Conservation (phyloP, 2,113 vertebrate species). For the Tapirus terrestris region DNA sequence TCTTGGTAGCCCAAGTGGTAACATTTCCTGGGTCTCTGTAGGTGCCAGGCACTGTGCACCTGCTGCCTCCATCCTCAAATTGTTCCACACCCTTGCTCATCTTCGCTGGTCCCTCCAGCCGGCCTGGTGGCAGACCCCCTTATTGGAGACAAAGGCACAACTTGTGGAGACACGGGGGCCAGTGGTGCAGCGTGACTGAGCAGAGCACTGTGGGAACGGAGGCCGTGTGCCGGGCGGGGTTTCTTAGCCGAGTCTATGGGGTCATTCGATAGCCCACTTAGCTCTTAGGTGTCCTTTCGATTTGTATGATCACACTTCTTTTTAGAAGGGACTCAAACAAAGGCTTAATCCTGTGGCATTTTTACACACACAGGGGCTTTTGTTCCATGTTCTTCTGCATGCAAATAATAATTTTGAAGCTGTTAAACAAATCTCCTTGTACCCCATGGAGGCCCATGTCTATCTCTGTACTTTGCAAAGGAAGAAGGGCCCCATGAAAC, state of each 20-base stretch:
- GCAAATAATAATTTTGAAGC: conserved; percentile 65
- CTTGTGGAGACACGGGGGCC: neutral
- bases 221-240: neutral
- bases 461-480: neutral
- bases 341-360: conserved; percentile 41
- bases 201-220: rapidly evolving
- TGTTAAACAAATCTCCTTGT: conserved; percentile 62
- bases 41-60: neutral
- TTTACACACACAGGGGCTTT: conserved; percentile 33
- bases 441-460: neutral
- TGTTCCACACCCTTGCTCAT: neutral
- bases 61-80: too few species aligned
- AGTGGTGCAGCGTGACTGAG: rapidly evolving
- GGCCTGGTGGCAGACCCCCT: neutral
- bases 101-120: neutral
- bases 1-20: neutral
- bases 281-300: neutral
- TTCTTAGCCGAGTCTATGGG: neutral
- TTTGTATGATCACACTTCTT: neutral
- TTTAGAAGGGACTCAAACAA: conserved; percentile 46
- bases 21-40: neutral
- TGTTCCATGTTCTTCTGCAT: conserved; percentile 34
- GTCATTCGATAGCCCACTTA: neutral
- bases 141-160: neutral
- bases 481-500: neutral